phyloP scores from a whole-genome alignment of 1,140 invertebrate species.

The Manduca sexta region DNA sequence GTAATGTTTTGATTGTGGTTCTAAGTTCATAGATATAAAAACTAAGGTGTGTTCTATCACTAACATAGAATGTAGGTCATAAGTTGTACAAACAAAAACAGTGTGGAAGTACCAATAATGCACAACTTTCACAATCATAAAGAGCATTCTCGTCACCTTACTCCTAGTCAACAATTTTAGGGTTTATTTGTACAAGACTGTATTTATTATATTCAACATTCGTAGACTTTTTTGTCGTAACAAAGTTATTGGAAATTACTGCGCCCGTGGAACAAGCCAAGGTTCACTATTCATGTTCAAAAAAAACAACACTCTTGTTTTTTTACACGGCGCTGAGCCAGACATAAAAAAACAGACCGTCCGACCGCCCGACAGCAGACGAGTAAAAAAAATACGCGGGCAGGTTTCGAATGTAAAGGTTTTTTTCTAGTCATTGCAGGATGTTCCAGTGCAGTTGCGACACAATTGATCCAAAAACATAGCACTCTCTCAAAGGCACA shows the following conservation, averaged over 20 bases:
- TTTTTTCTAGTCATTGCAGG: conserved; percentile 40
- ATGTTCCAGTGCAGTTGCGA: background rate
- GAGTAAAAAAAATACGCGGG: conserved; percentile 66
- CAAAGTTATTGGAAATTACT: background rate
- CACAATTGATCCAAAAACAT: background rate
- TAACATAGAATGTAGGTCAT: too few species aligned
- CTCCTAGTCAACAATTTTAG: too few species aligned
- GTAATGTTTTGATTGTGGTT: too few species aligned
- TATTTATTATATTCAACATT: too few species aligned
- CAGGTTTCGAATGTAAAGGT: conserved; percentile 63
- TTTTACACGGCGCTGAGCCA: conserved; percentile 57
- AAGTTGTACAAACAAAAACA: too few species aligned
- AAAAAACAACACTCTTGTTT: conserved; percentile 56
- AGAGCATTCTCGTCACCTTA: too few species aligned
- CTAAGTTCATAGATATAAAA: too few species aligned
- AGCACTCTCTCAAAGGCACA: background rate
- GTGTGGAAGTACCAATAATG: too few species aligned
- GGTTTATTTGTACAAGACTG: too few species aligned
- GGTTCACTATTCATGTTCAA: conserved; percentile 38
- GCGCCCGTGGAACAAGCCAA: conserved; percentile 21
- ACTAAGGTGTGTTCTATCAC: too few species aligned
- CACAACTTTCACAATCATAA: too few species aligned
- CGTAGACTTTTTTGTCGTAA: too few species aligned
- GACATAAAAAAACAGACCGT: conserved; percentile 64
- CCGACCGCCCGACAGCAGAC: conserved; percentile 27